Base-by-base conservation (phyloP, 2,888 invertebrate genomes). In the Chymomyza amoena region DNA sequence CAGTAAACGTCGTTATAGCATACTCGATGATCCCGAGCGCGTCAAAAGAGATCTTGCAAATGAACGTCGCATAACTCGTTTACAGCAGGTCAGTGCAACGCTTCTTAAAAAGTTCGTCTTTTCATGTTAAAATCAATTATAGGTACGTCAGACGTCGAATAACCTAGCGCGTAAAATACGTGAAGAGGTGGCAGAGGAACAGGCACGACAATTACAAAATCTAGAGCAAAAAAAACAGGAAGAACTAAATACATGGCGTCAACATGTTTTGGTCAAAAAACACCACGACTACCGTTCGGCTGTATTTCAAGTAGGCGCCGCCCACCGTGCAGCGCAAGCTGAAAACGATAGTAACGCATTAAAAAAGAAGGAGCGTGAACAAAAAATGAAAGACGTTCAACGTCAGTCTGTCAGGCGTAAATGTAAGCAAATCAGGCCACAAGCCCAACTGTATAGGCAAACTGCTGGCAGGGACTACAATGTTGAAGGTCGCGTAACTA, bases 121-220 rank as follows among this genome's bases (percentile, higher is more conserved):
- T 45, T 45, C 6, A 45, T 45, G 13, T 45, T 45, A 45, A 13
- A 45, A 13, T 3, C 16, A 45, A 32, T 62, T 57, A 45, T 70
- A 94, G 94, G 94, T 94, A 50, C 92, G 95, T 28, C 93, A 94
- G 76, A 93, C 94, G 80, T 94, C 94, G 0, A 94, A 93, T 80
- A 93, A 93, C 76, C 91, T 94, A 75, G 94, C 95, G 1, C 92
- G 92, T 56, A 80, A 90, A 56, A 85, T 91, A 64, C 90, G 94
- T 0, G 92, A 93, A 68, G 92, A 93, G 77, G 93, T 94, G 0
- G 92, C 92, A 51, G 91, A 91, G 51, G 93, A 93, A 74, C 92
- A 93, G 72, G 90, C 91, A 60, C 92, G 92, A 32, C 93, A 93
- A 78, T 78, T 93, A 36, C 89, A 91, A 39, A 92, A 92, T 72